A percentile compares a stretch with the other conserved stretches of the same genome.
Conservation (phyloP, 2,888 invertebrate species). For the Cylindroiulus punctatus region DNA sequence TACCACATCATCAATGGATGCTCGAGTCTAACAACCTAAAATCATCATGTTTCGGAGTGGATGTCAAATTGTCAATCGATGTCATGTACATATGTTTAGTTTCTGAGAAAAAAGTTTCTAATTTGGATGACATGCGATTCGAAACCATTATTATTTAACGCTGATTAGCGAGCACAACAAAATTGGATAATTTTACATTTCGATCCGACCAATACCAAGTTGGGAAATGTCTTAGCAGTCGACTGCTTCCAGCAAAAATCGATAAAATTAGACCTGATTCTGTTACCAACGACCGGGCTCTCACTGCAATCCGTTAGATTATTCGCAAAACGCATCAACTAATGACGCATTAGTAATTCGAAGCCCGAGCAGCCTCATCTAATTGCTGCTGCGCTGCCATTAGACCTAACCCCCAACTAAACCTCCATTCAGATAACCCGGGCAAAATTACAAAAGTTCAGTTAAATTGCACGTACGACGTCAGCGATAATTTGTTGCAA, state of each 20-base stretch:
- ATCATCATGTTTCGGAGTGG: too few species aligned
- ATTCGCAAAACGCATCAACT: slow-evolving; percentile 45
- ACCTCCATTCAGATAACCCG: neutral
- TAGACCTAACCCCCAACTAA: slow-evolving; percentile 22
- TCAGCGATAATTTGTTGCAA: slow-evolving; percentile 45
- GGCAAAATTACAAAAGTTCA: slow-evolving; percentile 11
- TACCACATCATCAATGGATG: too few species aligned
- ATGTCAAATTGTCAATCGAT: too few species aligned
- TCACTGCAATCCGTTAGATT: slow-evolving; percentile 30
- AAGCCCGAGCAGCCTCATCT: neutral
- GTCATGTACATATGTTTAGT: too few species aligned
- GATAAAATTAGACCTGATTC: slow-evolving; percentile 21
- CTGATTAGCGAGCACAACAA: neutral
- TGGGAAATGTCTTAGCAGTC: neutral
- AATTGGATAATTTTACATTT: neutral
- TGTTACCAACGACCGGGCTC: neutral
- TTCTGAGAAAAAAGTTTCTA: neutral
- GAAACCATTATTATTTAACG: neutral
- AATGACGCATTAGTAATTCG: slow-evolving; percentile 39
- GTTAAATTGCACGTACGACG: slow-evolving; percentile 26
- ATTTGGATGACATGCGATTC: neutral
- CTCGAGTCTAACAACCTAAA: too few species aligned
- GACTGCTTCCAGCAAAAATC: neutral
- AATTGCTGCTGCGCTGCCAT: slow-evolving; percentile 22
- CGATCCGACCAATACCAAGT: neutral